phyloP scores from a whole-genome alignment of 2,797 vertebrate genomes.

The Myripristis jacobus region DNA sequence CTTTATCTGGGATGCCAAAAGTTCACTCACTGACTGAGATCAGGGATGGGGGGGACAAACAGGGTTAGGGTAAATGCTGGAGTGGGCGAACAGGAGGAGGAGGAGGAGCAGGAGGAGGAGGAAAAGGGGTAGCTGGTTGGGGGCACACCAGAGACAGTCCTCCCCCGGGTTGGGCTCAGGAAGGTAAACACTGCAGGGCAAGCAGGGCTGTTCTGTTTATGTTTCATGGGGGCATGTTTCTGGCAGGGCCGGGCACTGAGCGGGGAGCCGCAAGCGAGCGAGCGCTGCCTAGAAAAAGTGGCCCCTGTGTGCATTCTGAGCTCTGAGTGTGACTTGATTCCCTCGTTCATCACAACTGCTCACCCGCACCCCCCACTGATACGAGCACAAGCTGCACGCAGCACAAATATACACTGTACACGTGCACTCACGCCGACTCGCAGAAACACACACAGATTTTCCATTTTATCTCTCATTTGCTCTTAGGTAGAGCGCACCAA shows the following conservation, averaged over 20 bases:
- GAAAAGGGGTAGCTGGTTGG: conserved; percentile 13
- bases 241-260: conserved; percentile 29
- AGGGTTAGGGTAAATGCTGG: conserved; percentile 39
- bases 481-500: conserved; percentile 5
- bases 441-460: conserved; percentile 24
- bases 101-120: conserved; percentile 2
- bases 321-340: conserved; percentile 29
- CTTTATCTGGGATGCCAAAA: conserved; percentile 69
- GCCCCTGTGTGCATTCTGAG: conserved; percentile 25
- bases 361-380: not conserved
- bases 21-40: conserved; percentile 56
- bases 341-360: conserved; percentile 17
- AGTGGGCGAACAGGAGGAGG: conserved; percentile 2
- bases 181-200: conserved; percentile 40
- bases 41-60: conserved; percentile 27
- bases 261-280: conserved; percentile 17
- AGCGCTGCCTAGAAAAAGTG: conserved; percentile 15
- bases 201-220: conserved; percentile 48
- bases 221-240: conserved; percentile 55
- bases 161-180: conserved; percentile 42
- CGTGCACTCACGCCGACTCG: conserved; percentile 1
- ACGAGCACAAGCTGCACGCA: not conserved
- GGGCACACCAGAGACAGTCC: conserved; percentile 26
- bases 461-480: conserved; percentile 21
- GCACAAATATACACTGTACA: conserved; percentile 8